phyloP scores from a whole-genome alignment of 2,888 invertebrate species.

The Criorhina ranunculi region DNA sequence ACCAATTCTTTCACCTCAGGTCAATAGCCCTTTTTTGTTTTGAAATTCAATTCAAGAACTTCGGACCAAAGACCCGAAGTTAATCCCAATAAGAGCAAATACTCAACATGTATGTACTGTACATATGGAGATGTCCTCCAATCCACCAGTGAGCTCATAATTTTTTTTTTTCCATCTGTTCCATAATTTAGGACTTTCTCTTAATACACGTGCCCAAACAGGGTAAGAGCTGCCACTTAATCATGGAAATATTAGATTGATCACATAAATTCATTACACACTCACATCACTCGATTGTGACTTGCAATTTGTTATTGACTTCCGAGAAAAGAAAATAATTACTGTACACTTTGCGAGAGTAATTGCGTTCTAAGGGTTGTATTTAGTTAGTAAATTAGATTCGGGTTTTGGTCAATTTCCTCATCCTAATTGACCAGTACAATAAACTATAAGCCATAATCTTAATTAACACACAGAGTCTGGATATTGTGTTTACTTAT shows the following conservation, averaged over 20 bases:
- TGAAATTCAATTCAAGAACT: no score
- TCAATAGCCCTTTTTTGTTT: no score
- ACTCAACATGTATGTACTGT: no score
- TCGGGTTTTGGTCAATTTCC: conserved; percentile 3
- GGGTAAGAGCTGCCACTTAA: not conserved
- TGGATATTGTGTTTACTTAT: conserved; percentile 1
- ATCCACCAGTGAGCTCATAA: not conserved
- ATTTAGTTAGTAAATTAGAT: conserved; percentile 4
- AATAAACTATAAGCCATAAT: conserved; percentile 7
- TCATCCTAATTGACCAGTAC: conserved; percentile 6
- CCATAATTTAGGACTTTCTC: no score
- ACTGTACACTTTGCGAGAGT: not conserved
- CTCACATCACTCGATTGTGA: not conserved
- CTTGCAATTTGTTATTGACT: not conserved
- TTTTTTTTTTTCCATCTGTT: not conserved
- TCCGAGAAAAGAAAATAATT: not conserved
- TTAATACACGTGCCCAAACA: no score
- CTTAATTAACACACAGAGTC: not conserved
- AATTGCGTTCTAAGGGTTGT: not conserved
- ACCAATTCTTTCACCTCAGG: no score
- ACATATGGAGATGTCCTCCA: no score
- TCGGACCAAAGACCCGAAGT: no score
- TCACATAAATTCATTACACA: not conserved
- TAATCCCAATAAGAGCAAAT: no score
- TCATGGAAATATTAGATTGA: conserved; percentile 9